Base-by-base conservation (phyloP, 2,797 vertebrate species). In the Catamblyrhynchus diadema region DNA sequence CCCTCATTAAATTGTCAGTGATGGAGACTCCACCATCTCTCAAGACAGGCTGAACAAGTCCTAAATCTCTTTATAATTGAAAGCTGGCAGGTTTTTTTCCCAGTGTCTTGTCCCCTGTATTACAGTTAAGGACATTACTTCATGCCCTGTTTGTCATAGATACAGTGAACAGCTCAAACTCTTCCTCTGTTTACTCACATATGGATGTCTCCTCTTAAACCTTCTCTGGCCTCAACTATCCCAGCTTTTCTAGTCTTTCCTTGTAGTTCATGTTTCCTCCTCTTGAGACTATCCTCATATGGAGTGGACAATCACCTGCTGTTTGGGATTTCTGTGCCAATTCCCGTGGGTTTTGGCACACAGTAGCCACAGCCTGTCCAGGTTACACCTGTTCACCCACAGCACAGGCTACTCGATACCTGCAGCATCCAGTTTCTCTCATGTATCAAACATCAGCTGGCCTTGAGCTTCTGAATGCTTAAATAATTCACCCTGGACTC, bases 11-110 rank as follows among this genome's bases (percentile, higher is more conserved):
- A 48, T 6, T 60, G 8, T 18, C 20, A 37, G 16, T 19, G 62
- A 42, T 39, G n/a, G 50, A 75, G 39, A 72, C 51, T 28, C 71
- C 32, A 56, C 18, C 66, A 64, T 33, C n/a, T 47, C 32, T 24
- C 44, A 81, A 70, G 62, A 54, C 20, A 59, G 23, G 35, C 8
- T 73, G 66, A 60, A 61, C 20, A 28, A 71, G 22, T n/a, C 50
- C 10, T 15, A 82, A 61, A 7, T 47, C 7, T 0, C 14, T 51
- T 39, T 37, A 17, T 6, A 17, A 22, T 57, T 60, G 56, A 37
- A 54, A 54, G 22, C 1, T 64, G 27, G 10, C 8, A 10, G 1
- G 0, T 3, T 50, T 42, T 54, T n/a, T 39, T 0, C 20, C 39
- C 54, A 16, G 3, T 22, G 32, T n/a, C 44, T 79, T 50, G 8